These are phyloP conservation scores for Sycobia sp. DNA, from an alignment of 1,140 invertebrate genomes.

Conservation along the genomic window DNA sequence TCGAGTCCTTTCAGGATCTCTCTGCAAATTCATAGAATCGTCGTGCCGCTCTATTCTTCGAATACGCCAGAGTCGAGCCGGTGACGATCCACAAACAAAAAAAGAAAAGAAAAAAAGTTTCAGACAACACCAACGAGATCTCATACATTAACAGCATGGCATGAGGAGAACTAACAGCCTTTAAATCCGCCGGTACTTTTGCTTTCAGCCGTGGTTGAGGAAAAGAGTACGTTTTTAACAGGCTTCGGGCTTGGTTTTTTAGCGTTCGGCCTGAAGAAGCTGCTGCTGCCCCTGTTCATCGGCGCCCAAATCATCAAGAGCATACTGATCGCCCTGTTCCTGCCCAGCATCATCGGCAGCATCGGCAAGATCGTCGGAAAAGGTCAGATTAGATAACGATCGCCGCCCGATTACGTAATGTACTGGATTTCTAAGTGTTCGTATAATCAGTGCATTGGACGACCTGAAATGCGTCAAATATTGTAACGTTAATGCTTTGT, in stretches of 20 bases:
- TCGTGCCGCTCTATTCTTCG: not conserved
- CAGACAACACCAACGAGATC: too few species aligned
- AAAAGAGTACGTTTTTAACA: constrained; percentile 71
- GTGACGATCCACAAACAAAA: not conserved
- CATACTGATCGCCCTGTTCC: constrained; percentile 77
- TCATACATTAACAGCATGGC: constrained; percentile 58
- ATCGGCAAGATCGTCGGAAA: constrained; percentile 82
- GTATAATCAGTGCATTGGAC: too few species aligned
- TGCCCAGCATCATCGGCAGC: constrained; percentile 80
- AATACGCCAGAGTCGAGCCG: not conserved
- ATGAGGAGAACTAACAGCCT: constrained; percentile 50
- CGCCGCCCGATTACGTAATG: too few species aligned
- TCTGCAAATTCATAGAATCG: too few species aligned
- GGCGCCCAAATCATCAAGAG: constrained; percentile 81
- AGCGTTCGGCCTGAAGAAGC: constrained; percentile 80
- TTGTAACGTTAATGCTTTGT: too few species aligned
- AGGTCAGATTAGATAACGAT: constrained; percentile 62
- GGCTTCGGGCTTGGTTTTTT: constrained; percentile 74
- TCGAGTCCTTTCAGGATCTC: too few species aligned
- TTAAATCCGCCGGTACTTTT: constrained; percentile 59
- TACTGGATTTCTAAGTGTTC: too few species aligned
- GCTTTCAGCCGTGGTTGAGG: constrained; percentile 60
- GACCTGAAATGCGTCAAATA: too few species aligned
- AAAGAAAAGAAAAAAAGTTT: not conserved
- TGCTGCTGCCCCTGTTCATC: constrained; percentile 77